Evolutionary conservation across 1,140 invertebrate genomes (phyloP), one percentile per base, ranked within the genome.

Genomic region (Zaprionus africanus): DNA sequence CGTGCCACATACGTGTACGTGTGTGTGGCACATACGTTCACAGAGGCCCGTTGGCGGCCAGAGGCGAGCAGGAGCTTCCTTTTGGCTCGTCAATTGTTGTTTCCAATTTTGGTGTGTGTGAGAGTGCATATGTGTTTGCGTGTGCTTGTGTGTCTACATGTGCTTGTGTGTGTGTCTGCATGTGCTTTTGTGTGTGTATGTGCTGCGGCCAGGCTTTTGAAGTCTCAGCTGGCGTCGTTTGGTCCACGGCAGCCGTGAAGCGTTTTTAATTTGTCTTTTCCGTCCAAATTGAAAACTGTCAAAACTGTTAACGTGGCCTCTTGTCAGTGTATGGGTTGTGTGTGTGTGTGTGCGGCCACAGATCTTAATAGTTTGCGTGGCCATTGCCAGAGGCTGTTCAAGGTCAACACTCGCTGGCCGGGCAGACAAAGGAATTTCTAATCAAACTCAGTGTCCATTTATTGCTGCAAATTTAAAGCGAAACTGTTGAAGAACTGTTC

Each of bases 251-350:
- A 64, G 49, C 63, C 53, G 75, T 66, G 65, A 78, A 70, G 53
- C 81, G 57, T 78, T 81, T 86, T 84, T 87, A 88, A 88, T 87
- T 88, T 87, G 78, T 78, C 60, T 70, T 70, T 76, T 49, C 38
- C 38, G 65, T 38, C 46, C 76, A 85, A 85, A 85, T 87, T 87
- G 81, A 84, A 87, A 87, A 90, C 84, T 87, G 84, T 87, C 84
- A 88, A 81, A 87, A 88, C 78, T 88, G 81, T 78, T 87, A 88
- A 81, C 70, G 63, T 81, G 49, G 67, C 67, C 73, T 58, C 79
- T 65, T 74, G 49, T 41, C 7, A 49, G 34, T 22, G 22, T 15
- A 12, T 51, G 12, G 9, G 9, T 2, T 49, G 46, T 24, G 46
- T 12, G 46, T 22, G 46, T 22, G 46, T 24, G 19, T 22, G 64